Percentiles rank a stretch among this genome's conserved stretches.
Evolutionary conservation across 2,113 vertebrate species (phyloP).

Genomic region (Actinemys pallida): DNA sequence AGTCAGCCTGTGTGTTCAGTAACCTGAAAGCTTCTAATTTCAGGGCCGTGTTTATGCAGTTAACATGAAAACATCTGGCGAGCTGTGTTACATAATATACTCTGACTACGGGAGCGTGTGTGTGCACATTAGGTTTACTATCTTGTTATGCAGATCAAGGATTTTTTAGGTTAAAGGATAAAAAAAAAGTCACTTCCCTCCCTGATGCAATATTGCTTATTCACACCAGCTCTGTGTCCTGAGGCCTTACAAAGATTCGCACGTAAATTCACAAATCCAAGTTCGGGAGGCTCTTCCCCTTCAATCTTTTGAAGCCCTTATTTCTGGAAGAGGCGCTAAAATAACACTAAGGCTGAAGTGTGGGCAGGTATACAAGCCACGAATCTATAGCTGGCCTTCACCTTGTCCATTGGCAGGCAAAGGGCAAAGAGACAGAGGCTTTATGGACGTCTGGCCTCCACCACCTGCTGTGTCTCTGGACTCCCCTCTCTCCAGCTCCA

Average conservation of each 20-base stretch:
- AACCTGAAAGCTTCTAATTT: conserved; percentile 60
- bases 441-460: too few relatives aligned
- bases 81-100: conserved; percentile 44
- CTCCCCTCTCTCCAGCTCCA: not conserved
- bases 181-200: not conserved
- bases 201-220: conserved; percentile 25
- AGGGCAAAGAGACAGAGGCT: not conserved
- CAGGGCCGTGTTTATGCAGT: conserved; percentile 44
- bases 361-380: not conserved
- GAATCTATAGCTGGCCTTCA: not conserved
- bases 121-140: conserved; percentile 10
- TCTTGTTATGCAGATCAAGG: not conserved
- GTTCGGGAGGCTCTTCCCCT: not conserved
- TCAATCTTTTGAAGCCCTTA: not conserved
- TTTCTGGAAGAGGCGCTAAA: not conserved
- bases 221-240: not conserved
- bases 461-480: not conserved
- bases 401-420: not conserved
- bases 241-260: not conserved
- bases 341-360: not conserved
- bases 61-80: conserved; percentile 70
- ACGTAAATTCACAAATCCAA: not conserved
- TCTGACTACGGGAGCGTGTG: not conserved
- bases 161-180: not conserved
- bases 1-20: not conserved